Conservation (phyloP, 2,797 vertebrate species). For the Sebastes steindachneri region DNA sequence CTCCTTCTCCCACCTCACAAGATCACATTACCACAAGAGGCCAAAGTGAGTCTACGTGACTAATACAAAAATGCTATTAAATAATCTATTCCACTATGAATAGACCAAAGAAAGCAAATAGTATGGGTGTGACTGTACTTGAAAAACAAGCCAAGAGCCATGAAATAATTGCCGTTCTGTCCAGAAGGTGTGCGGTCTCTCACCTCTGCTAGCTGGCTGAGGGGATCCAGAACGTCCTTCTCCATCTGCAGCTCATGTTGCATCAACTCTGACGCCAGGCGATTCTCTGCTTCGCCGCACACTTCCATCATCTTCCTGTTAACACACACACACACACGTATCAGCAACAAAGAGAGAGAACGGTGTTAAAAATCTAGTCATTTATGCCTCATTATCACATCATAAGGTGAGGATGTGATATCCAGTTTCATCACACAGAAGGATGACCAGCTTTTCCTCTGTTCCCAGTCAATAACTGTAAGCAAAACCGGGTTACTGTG, state of each 20-base stretch:
- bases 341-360: neutral
- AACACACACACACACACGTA: neutral
- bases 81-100: neutral
- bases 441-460: neutral
- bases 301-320: constrained; percentile 96
- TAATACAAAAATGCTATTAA: neutral
- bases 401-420: neutral
- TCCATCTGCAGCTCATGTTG: constrained; percentile 94
- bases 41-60: neutral
- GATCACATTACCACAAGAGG: neutral
- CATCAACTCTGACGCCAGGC: constrained; percentile 93
- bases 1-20: neutral
- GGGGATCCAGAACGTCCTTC: constrained; percentile 92
- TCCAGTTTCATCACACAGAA: constrained; percentile 3
- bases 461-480: constrained; percentile 12
- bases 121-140: neutral
- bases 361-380: neutral
- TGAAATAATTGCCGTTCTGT: neutral
- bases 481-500: constrained; percentile 37
- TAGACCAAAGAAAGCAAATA: neutral
- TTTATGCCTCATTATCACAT: constrained; percentile 3
- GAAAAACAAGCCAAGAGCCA: neutral
- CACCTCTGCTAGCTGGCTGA: constrained; percentile 94
- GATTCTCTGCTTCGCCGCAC: constrained; percentile 94
- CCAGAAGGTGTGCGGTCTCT: neutral